phyloP scores from a whole-genome alignment of 2,888 invertebrate species.

The Acrobasis consociella region DNA sequence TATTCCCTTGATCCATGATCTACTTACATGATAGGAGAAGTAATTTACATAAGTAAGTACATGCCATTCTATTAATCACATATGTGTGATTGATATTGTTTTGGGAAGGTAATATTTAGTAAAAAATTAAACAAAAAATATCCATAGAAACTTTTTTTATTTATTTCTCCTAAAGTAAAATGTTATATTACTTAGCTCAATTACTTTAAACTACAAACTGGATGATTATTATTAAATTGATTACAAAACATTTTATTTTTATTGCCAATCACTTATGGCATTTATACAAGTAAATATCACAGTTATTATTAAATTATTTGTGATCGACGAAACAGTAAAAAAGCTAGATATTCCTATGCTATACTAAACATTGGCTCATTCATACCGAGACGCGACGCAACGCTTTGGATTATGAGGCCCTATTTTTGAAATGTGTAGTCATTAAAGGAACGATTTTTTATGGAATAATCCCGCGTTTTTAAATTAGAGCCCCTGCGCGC shows the following conservation, averaged over 20 bases:
- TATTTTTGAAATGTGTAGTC: too few relatives aligned
- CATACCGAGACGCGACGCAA: background rate
- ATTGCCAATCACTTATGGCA: conserved; percentile 70
- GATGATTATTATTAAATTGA: conserved; percentile 42
- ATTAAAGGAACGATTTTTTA: too few relatives aligned
- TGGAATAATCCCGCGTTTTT: too few relatives aligned
- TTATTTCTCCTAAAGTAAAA: conserved; percentile 44
- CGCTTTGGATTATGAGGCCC: background rate
- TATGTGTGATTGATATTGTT: too few relatives aligned
- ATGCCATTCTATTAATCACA: too few relatives aligned
- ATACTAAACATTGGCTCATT: conserved; percentile 28
- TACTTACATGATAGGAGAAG: too few relatives aligned
- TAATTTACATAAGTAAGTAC: too few relatives aligned
- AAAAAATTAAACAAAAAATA: background rate
- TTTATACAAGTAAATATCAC: conserved; percentile 81
- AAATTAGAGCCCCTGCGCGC: too few relatives aligned
- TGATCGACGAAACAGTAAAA: conserved; percentile 71
- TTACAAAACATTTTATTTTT: conserved; percentile 62
- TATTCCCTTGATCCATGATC: too few relatives aligned
- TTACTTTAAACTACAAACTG: conserved; percentile 49
- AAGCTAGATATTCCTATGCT: conserved; percentile 47
- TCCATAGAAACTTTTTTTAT: conserved; percentile 32
- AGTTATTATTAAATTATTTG: conserved; percentile 80
- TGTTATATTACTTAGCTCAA: conserved; percentile 48
- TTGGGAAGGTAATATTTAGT: too few relatives aligned